Conservation (phyloP, 2,888 invertebrate genomes). For the Pomacea canaliculata region DNA sequence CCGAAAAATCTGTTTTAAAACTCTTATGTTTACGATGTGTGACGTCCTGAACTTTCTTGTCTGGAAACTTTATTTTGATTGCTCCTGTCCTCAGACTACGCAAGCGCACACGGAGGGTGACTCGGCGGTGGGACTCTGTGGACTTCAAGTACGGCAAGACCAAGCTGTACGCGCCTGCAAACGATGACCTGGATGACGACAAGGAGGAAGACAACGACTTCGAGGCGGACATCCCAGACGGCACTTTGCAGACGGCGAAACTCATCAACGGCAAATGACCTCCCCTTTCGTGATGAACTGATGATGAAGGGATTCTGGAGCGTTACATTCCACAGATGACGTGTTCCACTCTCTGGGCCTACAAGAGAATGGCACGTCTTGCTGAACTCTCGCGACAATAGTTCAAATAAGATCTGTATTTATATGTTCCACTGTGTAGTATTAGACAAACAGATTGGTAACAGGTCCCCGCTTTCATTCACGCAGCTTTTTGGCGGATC, state of each 20-base stretch:
- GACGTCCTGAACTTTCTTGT: no score
- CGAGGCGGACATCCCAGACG: constrained; percentile 43
- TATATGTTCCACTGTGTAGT: no score
- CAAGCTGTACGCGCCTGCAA: constrained; percentile 35
- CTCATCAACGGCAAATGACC: constrained; percentile 33
- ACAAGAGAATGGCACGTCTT: not conserved
- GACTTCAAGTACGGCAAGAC: constrained; percentile 41
- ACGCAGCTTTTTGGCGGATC: no score
- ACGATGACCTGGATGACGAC: constrained; percentile 26
- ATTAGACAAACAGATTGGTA: no score
- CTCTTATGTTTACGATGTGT: no score
- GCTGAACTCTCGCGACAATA: no score
- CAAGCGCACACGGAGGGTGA: constrained; percentile 16
- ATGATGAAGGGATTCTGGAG: no score
- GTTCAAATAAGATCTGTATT: no score
- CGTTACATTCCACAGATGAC: constrained; percentile 12
- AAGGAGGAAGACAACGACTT: constrained; percentile 40
- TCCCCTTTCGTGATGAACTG: no score
- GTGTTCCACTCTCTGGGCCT: not conserved
- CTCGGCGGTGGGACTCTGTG: constrained; percentile 39
- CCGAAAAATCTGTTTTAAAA: no score
- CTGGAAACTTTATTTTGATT: no score
- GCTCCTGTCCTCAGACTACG: not conserved
- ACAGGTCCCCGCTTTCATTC: no score
- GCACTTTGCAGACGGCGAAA: constrained; percentile 37